Conservation (phyloP, 1,140 invertebrate species). For the Drosophila tsacasi region DNA sequence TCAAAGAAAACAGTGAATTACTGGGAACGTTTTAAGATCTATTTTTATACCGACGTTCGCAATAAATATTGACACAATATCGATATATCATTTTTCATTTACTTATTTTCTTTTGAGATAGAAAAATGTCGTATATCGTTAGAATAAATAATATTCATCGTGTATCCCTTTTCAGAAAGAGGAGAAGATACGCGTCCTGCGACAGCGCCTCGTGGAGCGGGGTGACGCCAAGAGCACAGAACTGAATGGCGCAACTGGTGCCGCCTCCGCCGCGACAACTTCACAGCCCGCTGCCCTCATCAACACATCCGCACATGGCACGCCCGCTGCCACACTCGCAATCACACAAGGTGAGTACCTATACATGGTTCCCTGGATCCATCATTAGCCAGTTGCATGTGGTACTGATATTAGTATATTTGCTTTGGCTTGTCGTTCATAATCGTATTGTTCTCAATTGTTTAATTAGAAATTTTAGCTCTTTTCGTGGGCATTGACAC, state of each 20-base stretch:
- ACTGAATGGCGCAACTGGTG: constrained; percentile 85
- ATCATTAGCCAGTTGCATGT: constrained; percentile 27
- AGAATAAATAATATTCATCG: background rate
- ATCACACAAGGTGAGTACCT: constrained; percentile 86
- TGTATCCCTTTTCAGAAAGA: constrained; percentile 90
- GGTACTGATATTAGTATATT: constrained; percentile 23
- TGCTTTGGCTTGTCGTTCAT: constrained; percentile 25
- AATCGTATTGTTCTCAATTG: constrained; percentile 49
- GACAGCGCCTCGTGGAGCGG: constrained; percentile 91
- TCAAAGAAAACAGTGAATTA: background rate
- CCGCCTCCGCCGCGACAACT: constrained; percentile 51
- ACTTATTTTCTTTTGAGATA: background rate
- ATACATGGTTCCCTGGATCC: background rate
- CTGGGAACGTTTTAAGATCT: no score
- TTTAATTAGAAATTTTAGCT: constrained; percentile 77
- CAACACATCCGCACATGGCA: constrained; percentile 69
- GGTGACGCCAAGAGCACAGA: constrained; percentile 86
- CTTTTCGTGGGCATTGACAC: constrained; percentile 81
- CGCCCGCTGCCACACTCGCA: constrained; percentile 80
- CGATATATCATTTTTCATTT: background rate
- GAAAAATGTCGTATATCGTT: background rate
- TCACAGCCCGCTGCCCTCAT: constrained; percentile 61
- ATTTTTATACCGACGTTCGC: background rate
- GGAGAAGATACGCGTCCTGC: constrained; percentile 92
- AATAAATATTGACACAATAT: background rate